These are phyloP conservation scores for Nesidiocoris tenuis DNA, from an alignment of 2,888 invertebrate genomes.

Conservation along the genomic window DNA sequence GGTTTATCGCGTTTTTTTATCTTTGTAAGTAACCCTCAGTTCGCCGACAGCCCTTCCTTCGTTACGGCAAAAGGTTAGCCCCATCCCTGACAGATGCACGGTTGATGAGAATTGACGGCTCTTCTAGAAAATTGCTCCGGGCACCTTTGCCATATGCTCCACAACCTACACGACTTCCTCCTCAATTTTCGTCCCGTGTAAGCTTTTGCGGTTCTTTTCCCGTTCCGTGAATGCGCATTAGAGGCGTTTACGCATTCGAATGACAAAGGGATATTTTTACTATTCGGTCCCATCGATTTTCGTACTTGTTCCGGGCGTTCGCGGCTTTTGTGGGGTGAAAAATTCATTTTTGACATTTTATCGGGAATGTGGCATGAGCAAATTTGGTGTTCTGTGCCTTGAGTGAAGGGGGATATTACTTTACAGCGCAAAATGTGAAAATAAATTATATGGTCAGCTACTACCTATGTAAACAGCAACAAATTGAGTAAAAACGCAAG, in stretches of 20 bases:
- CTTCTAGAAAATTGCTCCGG: constrained; percentile 37
- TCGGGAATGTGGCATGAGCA: no score
- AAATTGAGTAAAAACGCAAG: no score
- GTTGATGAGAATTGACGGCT: constrained; percentile 43
- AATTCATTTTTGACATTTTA: no score
- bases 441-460: no score
- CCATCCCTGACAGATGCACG: constrained; percentile 43
- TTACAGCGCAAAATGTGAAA: no score
- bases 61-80: constrained; percentile 28
- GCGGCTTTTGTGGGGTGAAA: no score
- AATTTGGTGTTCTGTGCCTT: no score
- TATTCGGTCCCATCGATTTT: no score
- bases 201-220: constrained; percentile 27
- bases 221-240: background rate
- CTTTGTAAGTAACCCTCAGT: background rate
- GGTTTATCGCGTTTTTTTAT: no score
- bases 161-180: constrained; percentile 26
- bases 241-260: background rate
- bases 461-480: no score
- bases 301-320: no score
- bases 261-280: background rate
- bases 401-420: no score
- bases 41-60: constrained; percentile 2
- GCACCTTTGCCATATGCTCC: constrained; percentile 44
- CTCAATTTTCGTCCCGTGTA: constrained; percentile 26